A percentile compares a stretch with the other conserved stretches of the same genome.
Evolutionary conservation across 2,888 invertebrate species (phyloP).

Genomic region (Coenonympha arcania): DNA sequence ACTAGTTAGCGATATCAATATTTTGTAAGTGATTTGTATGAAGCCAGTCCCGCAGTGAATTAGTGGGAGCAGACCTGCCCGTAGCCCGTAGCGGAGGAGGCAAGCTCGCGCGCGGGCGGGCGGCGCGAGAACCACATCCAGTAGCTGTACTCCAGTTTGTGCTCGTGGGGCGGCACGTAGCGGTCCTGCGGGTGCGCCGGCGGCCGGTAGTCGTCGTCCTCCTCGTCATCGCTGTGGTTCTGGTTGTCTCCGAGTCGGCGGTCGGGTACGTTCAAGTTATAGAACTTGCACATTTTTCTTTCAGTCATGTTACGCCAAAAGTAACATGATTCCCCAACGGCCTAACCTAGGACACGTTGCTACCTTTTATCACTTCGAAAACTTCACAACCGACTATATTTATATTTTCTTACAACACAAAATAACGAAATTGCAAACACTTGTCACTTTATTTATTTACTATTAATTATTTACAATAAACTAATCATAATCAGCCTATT

Average conservation of each 20-base stretch:
- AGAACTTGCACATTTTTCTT: slow-evolving; percentile 74
- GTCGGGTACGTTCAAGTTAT: slow-evolving; percentile 73
- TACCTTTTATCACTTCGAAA: slow-evolving; percentile 45
- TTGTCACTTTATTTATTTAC: slow-evolving; percentile 21
- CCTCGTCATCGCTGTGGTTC: slow-evolving; percentile 47
- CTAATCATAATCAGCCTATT: slow-evolving; percentile 60
- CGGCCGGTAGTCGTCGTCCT: slow-evolving; percentile 61
- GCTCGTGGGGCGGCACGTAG: slow-evolving; percentile 85
- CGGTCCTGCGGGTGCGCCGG: slow-evolving; percentile 54
- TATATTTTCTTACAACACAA: slow-evolving; percentile 17
- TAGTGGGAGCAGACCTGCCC: slow-evolving; percentile 65
- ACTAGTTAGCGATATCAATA: too few relatives aligned
- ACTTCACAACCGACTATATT: slow-evolving; percentile 38
- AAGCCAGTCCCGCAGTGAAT: too few relatives aligned
- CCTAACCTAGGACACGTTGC: slow-evolving; percentile 73
- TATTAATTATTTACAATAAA: slow-evolving; percentile 40
- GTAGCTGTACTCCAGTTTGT: slow-evolving; percentile 93
- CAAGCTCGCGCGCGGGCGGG: slow-evolving; percentile 64
- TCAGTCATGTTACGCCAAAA: slow-evolving; percentile 72
- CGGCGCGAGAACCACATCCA: slow-evolving; percentile 89
- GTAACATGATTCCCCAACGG: slow-evolving; percentile 72
- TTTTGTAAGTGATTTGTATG: too few relatives aligned
- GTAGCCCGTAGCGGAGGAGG: slow-evolving; percentile 63
- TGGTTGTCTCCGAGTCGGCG: slow-evolving; percentile 61
- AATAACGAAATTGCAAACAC: slow-evolving; percentile 20